Evolutionary conservation across 2,888 invertebrate species (phyloP).

Genomic region (Philereme transversata): DNA sequence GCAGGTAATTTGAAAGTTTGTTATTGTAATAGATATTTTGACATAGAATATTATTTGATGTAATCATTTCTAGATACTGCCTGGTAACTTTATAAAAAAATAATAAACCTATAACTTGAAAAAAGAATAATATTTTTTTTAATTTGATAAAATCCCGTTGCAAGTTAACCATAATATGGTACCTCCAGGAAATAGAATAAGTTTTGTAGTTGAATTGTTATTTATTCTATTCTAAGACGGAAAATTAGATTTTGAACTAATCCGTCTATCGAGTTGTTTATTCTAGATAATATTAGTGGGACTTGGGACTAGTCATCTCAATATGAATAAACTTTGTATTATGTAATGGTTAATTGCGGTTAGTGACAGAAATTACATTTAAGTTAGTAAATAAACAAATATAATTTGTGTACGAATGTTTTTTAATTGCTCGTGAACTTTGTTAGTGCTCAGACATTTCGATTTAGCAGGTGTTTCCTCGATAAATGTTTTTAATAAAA

Average conservation of each 20-base stretch:
- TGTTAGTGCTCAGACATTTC: background rate
- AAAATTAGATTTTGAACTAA: conserved; percentile 30
- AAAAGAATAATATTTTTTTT: too few species aligned
- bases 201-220: conserved; percentile 34
- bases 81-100: too few species aligned
- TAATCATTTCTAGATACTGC: too few species aligned
- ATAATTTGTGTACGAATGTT: conserved; percentile 5
- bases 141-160: background rate
- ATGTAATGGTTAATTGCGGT: conserved; percentile 24
- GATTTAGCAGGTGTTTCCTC: background rate
- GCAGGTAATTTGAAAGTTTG: background rate
- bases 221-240: conserved; percentile 19
- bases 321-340: background rate
- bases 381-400: conserved; percentile 16
- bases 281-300: conserved; percentile 33
- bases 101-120: too few species aligned
- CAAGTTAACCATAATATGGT: conserved; percentile 7
- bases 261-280: conserved; percentile 38
- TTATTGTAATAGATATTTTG: background rate
- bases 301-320: conserved; percentile 49
- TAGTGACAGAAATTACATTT: conserved; percentile 16
- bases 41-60: too few species aligned
- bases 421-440: conserved; percentile 8
- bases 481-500: background rate
- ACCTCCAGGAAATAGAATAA: conserved; percentile 4